Base-by-base conservation (phyloP, 2,797 vertebrate genomes). In the Myotis pilosus region DNA sequence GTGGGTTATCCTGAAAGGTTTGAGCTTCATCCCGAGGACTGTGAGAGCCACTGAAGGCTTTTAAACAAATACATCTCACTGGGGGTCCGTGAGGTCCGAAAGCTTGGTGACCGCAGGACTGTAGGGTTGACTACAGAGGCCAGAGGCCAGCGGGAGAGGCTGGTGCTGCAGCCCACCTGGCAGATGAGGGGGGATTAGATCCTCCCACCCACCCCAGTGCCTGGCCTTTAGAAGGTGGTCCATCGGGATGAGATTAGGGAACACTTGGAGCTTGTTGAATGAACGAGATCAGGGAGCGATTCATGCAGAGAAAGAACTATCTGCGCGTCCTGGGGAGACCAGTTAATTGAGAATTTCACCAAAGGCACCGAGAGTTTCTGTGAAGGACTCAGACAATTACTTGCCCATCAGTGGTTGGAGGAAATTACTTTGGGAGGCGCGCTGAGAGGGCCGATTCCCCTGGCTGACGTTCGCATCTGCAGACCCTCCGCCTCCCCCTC, bases 401-500 rank as follows among this genome's bases (percentile, higher is more conserved):
- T 47, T 84, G 11, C 33, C 49, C 4, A 0, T 36, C 41, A 3
- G 2, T 80, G 11, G 25, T 13, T 36, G 57, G 64, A 89, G 55
- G 64, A 91, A 80, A 78, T 30, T 28, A 30, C 36, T 71, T 23
- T 0, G 1, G 68, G 38, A 36, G 28, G 2, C 78, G 51, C 3
- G 0, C 25, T 79, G 4, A 10, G 15, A 55, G 22, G 9, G 28
- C 8, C 15, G 2, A 55, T 19, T 84, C 5, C 1, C 47, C 16
- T 0, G 33, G 7, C 30, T 74, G 38, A 19, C 6, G 1, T 68
- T n/a, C 80, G 16, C 13, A 6, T 47, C 20, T 30, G 1, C 16
- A 28, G 1, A 12, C 60, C 23, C 2, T 6, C 6, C 0, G 5
- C 28, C 6, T 44, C 22, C 25, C 36, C 38, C 13, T 69, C 49